Evolutionary conservation across 2,888 invertebrate species (phyloP), one percentile per base, ranked within the genome.

Genomic region (Acleris laterana): DNA sequence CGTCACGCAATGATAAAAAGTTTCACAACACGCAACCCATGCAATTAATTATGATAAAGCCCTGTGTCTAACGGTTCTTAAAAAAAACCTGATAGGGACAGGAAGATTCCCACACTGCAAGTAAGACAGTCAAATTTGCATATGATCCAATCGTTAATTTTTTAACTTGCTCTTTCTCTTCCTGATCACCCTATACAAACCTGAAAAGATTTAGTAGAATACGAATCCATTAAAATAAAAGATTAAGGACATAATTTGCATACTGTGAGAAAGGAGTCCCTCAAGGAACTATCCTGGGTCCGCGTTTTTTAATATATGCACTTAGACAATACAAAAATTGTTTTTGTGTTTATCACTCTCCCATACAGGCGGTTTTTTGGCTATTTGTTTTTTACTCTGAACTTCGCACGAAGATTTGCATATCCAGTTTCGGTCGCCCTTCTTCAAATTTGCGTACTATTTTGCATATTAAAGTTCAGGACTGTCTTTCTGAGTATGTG

Each of bases 211-310:
- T 80, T 82, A 85, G 83, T 83, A 92, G 90, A 93, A 93, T 87
- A 87, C 82, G 90, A 89, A 87, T 86, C 82, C 79, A 91, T 93
- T 93, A 93, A 93, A 93, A 93, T 92, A 93, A 93, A 93, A 90
- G 93, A 93, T 90, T 87, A 87, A 84, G 84, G 82, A 83, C 82
- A 80, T 70, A 72, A 92, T 92, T 90, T 92, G 89, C 93, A 93
- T 91, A 89, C 80, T 89, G 88, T 91, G 92, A 89, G 90, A 92
- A 92, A 81, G 38, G 76, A 74, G 83, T 82, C 68, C 82, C 79
- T 65, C 87, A 88, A 82, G 90, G 89, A 78, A 79, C 80, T 69
- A 70, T 68, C 62, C 71, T 13, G 69, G 84, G 87, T 71, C 87
- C 84, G 71, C 69, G 72, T 72, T 81, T 74, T 81, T 84, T 83